Evolutionary conservation across 2,113 vertebrate species (phyloP), one percentile per base, ranked within the genome.

Genomic region (Sander vitreus): DNA sequence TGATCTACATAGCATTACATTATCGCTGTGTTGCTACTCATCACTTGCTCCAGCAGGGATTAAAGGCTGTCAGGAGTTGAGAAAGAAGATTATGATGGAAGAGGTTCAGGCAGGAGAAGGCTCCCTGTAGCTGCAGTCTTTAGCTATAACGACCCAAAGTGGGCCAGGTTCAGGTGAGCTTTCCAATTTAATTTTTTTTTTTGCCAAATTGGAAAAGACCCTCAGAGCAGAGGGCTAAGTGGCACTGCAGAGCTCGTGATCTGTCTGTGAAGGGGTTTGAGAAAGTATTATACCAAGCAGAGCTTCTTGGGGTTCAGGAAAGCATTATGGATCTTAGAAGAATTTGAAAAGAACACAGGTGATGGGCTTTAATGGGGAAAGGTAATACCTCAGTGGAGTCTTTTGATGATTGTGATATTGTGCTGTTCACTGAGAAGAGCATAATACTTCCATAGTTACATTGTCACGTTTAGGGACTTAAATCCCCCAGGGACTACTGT

Each of bases 151-250:
- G 64, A 77, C 76, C 65, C 33, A 48, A 73, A 87, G 74, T 84
- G 71, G 73, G 77, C 67, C 80, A 84, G 78, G 48, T 84, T 85
- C 58, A 84, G 87, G 89, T 91, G 85, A 87, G 80, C 78, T 69
- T 77, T 45, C 47, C 66, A 69, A 84, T 88, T 69, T 88, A 81
- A 87, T n/a, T n/a, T n/a, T n/a, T n/a, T n/a, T n/a, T n/a, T n/a
- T n/a, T n/a, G 88, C 66, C 86, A 87, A 90, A 90, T 83, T 89
- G 88, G 83, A 91, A 81, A 80, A 79, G 83, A 71, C 72, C 64
- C 76, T 87, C 10, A 11, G 47, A 71, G 85, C 79, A 70, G 67
- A 69, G 76, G 72, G 76, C 67, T 71, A 79, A 86, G 85, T 79
- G 79, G 73, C 59, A 65, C 55, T 39, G 57, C 67, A 72, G 73